phyloP scores from a whole-genome alignment of 2,113 vertebrate genomes.

The Chaenogobius annularis region DNA sequence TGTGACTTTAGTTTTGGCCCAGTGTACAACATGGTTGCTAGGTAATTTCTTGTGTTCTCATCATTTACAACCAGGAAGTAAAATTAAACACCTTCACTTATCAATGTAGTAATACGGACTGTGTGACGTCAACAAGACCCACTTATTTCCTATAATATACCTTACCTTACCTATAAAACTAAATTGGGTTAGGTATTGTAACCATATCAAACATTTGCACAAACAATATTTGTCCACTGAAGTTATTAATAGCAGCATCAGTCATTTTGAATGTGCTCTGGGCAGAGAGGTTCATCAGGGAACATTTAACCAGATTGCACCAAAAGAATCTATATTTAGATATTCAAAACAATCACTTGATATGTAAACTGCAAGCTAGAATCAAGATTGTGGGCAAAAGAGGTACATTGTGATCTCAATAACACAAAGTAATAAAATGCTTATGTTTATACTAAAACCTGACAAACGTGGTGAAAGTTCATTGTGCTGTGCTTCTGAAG shows the following conservation, averaged over 20 bases:
- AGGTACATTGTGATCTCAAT: slow-evolving; percentile 2
- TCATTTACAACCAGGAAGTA: too few relatives aligned
- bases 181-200: background rate
- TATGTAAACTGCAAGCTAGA: background rate
- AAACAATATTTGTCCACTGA: slow-evolving; percentile 1
- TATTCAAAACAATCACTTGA: background rate
- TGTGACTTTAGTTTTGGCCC: too few relatives aligned
- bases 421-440: background rate
- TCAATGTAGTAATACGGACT: too few relatives aligned
- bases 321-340: background rate
- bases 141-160: background rate
- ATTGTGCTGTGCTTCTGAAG: background rate
- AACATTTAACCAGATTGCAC: background rate
- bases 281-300: background rate
- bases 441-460: background rate
- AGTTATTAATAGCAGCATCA: background rate
- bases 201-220: background rate
- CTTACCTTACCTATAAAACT: background rate
- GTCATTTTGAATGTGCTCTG: background rate
- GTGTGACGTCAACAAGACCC: too few relatives aligned
- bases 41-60: too few relatives aligned
- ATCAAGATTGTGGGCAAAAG: background rate
- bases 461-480: slow-evolving; percentile 7
- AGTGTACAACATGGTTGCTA: too few relatives aligned
- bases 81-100: too few relatives aligned